Base-by-base conservation (phyloP, 2,113 vertebrate genomes). In the Delphinus delphis region DNA sequence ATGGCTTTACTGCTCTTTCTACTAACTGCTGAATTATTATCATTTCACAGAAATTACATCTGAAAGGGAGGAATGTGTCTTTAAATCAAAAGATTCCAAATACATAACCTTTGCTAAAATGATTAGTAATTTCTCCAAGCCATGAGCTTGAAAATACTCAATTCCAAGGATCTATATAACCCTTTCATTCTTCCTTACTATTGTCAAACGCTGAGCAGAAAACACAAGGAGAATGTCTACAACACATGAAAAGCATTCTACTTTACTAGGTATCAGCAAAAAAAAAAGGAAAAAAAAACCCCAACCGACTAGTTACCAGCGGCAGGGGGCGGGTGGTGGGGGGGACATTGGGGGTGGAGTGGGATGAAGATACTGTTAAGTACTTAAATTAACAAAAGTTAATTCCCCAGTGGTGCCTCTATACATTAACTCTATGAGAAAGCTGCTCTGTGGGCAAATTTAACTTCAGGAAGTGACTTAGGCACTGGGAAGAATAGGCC, bases 11-110 rank as follows among this genome's bases (percentile, higher is more conserved):
- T 93, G 97, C 88, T 89, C 90, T 97, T 92, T 90, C 92, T 96
- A 92, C 97, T 95, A 88, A 93, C 96, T 95, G 92, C 50, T 96
- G 97, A 97, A 96, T 88, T 93, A 96, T 96, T 90, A 95, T 82
- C 90, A 70, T 97, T 95, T 96, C 84, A 94, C 90, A 83, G 90
- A 92, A 95, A 96, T 89, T 93, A 86, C n/a, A 65, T 38, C 80
- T 94, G 94, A 96, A 96, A 97, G 82, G 95, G 87, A 97, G 41
- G 81, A 77, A 88, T 88, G 53, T 63, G 83, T 88, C 95, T 97
- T 97, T 93, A 93, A 90, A 76, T 73, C 5, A 3, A 81, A 41
- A 33, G 80, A 62, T 60, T 94, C 90, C 92, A 88, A 90, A n/a
- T 63, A 90, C 95, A 86, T 86, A 96, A 88, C 74, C 91, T 96